phyloP scores from a whole-genome alignment of 2,113 vertebrate species.

The Myiagra hebetior region DNA sequence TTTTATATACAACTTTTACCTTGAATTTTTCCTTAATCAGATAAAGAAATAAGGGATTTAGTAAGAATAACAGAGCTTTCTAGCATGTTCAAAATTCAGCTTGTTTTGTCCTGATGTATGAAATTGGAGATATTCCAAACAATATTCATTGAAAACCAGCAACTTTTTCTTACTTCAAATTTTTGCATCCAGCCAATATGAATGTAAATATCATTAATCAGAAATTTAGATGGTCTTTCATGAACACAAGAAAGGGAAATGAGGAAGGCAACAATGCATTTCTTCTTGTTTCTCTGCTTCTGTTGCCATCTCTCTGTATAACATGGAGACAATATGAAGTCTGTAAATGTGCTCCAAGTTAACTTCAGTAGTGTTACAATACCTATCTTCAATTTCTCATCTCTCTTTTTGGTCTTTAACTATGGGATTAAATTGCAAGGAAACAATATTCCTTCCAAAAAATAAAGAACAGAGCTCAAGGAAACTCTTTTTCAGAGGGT shows the following conservation, averaged over 20 bases:
- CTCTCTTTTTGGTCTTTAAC: not conserved
- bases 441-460: not conserved
- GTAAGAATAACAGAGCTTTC: not conserved
- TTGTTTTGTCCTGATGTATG: not conserved
- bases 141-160: not conserved
- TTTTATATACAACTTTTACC: not conserved
- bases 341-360: not conserved
- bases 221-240: not conserved
- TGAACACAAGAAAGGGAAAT: not conserved
- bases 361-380: not conserved
- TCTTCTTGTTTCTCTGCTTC: not conserved
- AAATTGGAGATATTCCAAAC: not conserved
- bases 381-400: not conserved
- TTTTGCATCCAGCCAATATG: not conserved
- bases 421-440: not conserved
- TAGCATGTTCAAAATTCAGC: not conserved
- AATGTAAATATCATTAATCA: not conserved
- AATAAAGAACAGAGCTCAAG: not conserved
- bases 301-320: not conserved
- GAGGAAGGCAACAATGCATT: not conserved
- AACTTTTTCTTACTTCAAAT: not conserved
- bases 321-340: not conserved
- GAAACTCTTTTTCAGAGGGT: not conserved
- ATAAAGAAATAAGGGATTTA: not conserved
- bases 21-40: not conserved